These are phyloP conservation scores for Acholoe squamosa DNA, from an alignment of 2,888 invertebrate genomes.

Conservation along the genomic window DNA sequence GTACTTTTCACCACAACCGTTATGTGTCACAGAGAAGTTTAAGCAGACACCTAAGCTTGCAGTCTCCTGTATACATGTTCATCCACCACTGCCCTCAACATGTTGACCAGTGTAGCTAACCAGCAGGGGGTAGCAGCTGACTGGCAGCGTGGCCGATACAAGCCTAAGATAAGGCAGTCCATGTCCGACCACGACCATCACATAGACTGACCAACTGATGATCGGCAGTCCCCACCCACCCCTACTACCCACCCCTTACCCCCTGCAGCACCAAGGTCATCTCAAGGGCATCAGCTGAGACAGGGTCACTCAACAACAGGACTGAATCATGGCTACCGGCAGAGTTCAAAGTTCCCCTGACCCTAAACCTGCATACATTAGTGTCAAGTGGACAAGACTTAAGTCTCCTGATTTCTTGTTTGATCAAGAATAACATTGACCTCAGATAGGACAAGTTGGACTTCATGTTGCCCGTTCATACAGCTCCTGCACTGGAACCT, in stretches of 20 bases:
- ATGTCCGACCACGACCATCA: slow-evolving; percentile 35
- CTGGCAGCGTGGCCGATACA: not conserved
- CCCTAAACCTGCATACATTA: not conserved
- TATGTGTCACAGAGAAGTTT: no score
- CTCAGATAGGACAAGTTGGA: no score
- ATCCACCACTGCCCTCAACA: not conserved
- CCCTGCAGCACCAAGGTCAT: not conserved
- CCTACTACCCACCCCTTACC: not conserved
- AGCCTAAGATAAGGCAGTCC: not conserved
- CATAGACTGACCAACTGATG: slow-evolving; percentile 36
- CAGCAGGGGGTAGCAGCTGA: not conserved
- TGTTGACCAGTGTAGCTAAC: not conserved
- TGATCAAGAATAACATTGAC: no score
- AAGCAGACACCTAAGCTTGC: no score
- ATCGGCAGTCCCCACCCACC: not conserved
- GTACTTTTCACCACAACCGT: no score
- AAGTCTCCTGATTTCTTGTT: no score
- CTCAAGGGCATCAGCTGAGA: not conserved
- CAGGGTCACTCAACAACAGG: not conserved
- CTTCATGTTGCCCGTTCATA: no score
- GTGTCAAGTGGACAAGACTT: no score
- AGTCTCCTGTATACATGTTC: not conserved
- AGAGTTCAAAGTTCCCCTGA: not conserved
- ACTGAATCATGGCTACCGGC: not conserved
- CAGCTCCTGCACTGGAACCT: no score